Evolutionary conservation across 2,113 vertebrate genomes (phyloP), one percentile per base, ranked within the genome.

Genomic region (Heliornis fulica): DNA sequence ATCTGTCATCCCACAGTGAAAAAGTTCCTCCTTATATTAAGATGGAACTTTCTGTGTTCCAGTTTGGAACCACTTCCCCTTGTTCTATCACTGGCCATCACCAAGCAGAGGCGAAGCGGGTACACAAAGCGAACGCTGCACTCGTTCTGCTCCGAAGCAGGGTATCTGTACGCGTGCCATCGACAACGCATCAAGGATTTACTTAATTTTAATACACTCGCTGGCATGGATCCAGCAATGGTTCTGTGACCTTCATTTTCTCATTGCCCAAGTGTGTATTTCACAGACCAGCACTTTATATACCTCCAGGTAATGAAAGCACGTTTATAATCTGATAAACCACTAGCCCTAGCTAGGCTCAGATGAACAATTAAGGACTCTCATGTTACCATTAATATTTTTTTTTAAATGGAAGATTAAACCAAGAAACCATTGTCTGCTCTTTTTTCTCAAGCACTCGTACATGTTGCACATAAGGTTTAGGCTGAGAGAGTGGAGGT

Each of bases 91-190:
- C n/a, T n/a, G n/a, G n/a, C n/a, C n/a, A n/a, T n/a, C n/a, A n/a
- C n/a, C n/a, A n/a, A n/a, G n/a, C n/a, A n/a, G n/a, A n/a, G n/a
- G n/a, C n/a, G n/a, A n/a, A 40, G 69, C 1, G 3, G 56, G 28
- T 8, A 17, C 0, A 14, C 53, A 28, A 71, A 48, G n/a, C 68
- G 23, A 1, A 16, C 0, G 2, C 26, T 20, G 63, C 31, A 3
- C 18, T 31, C 20, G 1, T 26, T 17, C 38, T 18, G 59, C 75
- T 81, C 54, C 1, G 26, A 31, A 61, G 74, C 31, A 12, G 13
- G 3, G 29, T 3, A 51, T 26, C n/a, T 13, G n/a, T 25, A 5
- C 4, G 0, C 13, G 41, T 21, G 36, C 64, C 48, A 18, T 17
- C 14, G 1, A 19, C 75, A 7, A 23, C 0, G 15, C 53, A 31